phyloP scores from a whole-genome alignment of 2,888 invertebrate genomes.

The Limnephilus rhombicus region DNA sequence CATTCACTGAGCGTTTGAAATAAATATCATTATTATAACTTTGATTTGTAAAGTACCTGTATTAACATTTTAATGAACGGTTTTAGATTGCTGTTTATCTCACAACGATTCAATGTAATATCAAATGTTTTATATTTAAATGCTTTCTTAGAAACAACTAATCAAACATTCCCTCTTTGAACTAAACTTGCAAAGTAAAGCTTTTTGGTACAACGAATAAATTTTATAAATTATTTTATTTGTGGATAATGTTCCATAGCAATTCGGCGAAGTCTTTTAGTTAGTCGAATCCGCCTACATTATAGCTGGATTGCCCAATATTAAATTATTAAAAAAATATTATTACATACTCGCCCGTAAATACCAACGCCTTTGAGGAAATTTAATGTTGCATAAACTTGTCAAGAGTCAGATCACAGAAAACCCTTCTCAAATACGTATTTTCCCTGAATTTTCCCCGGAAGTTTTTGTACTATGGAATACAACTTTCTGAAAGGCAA shows the following conservation, averaged over 20 bases:
- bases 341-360: constrained; percentile 51
- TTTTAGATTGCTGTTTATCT: neutral
- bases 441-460: constrained; percentile 50
- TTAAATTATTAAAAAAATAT: constrained; percentile 48
- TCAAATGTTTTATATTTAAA: neutral
- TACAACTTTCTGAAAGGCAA: constrained; percentile 44
- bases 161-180: neutral
- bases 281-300: neutral
- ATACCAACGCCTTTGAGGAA: constrained; percentile 56
- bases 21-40: too few species aligned
- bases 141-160: neutral
- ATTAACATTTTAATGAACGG: too few species aligned
- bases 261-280: neutral
- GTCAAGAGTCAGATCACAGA: constrained; percentile 64
- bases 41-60: too few species aligned
- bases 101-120: neutral
- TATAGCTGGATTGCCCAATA: neutral
- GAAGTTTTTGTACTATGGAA: constrained; percentile 12
- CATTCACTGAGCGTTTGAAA: too few species aligned
- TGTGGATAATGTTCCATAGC: too few species aligned
- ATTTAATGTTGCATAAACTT: constrained; percentile 66
- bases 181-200: neutral
- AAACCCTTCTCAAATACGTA: constrained; percentile 63
- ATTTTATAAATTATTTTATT: neutral
- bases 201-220: neutral